Evolutionary conservation across 1,140 invertebrate genomes (phyloP).

Genomic region (Mercenaria mercenaria): DNA sequence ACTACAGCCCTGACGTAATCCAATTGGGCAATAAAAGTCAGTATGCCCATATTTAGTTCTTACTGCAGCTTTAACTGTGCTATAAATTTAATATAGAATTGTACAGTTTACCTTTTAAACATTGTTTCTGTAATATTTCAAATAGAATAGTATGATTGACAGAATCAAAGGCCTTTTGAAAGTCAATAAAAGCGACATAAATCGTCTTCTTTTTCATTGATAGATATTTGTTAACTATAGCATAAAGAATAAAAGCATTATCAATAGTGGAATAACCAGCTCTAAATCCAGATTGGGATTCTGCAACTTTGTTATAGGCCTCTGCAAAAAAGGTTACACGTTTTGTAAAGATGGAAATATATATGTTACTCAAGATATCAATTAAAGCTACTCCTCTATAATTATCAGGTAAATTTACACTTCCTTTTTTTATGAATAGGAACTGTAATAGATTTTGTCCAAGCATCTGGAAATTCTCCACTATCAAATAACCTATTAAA

Average conservation of each 20-base stretch:
- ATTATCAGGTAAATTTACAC: background rate
- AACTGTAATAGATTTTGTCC: background rate
- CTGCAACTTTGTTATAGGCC: background rate
- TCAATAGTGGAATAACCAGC: conserved; percentile 43
- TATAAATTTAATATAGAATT: background rate
- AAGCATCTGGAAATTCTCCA: background rate
- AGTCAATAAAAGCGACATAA: conserved; percentile 35
- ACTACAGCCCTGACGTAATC: background rate
- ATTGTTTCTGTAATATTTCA: background rate
- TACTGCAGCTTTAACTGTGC: no score
- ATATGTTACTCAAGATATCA: background rate
- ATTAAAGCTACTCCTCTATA: conserved; percentile 2
- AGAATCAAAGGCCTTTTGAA: conserved; percentile 50
- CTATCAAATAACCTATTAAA: background rate
- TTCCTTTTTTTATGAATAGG: conserved; percentile 3
- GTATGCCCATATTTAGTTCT: no score
- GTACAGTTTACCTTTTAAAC: conserved; percentile 11
- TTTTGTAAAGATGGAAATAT: background rate
- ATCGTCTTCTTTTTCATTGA: conserved; percentile 8
- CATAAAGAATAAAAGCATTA: conserved; percentile 47
- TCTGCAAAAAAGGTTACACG: background rate
- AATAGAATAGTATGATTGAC: conserved; percentile 1
- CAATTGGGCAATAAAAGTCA: no score
- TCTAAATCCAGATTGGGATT: conserved; percentile 50
- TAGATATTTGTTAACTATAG: conserved; percentile 13